phyloP scores from a whole-genome alignment of 2,113 vertebrate genomes.

The Ptychochromis oligacanthus region DNA sequence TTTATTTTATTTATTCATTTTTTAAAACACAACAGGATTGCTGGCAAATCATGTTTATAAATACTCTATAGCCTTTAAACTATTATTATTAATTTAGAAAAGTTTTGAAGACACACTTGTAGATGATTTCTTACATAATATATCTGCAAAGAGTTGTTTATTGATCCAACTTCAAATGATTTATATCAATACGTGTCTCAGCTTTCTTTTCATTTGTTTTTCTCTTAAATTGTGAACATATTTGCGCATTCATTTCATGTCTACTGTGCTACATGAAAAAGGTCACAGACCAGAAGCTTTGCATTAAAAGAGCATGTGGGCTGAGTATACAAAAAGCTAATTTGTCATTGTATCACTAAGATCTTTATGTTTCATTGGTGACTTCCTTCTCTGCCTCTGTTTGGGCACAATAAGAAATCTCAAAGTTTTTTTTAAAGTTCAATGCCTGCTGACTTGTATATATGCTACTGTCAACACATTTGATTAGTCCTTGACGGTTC shows the following conservation, averaged over 20 bases:
- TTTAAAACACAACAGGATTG: too few species aligned
- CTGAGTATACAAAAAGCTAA: neutral
- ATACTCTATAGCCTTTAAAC: neutral
- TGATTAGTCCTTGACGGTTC: constrained; percentile 38
- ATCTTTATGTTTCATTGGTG: neutral
- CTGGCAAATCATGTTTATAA: too few species aligned
- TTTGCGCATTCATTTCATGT: neutral
- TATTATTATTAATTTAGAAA: neutral
- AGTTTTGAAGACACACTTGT: neutral
- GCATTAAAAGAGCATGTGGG: neutral
- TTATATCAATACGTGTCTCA: neutral
- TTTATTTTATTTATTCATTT: too few species aligned
- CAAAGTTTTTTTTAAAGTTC: neutral
- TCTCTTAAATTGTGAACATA: neutral
- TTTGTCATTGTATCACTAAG: neutral
- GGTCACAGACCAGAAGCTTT: neutral
- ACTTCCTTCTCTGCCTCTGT: neutral
- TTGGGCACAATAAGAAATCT: neutral
- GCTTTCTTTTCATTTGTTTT: neutral
- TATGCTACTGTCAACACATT: too few species aligned
- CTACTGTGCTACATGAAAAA: neutral
- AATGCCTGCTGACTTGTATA: rapidly evolving
- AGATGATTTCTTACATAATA: neutral
- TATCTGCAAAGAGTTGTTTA: rapidly evolving
- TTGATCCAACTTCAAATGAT: neutral